Evolutionary conservation across 2,113 vertebrate genomes (phyloP).

Genomic region (Pterocles gutturalis): DNA sequence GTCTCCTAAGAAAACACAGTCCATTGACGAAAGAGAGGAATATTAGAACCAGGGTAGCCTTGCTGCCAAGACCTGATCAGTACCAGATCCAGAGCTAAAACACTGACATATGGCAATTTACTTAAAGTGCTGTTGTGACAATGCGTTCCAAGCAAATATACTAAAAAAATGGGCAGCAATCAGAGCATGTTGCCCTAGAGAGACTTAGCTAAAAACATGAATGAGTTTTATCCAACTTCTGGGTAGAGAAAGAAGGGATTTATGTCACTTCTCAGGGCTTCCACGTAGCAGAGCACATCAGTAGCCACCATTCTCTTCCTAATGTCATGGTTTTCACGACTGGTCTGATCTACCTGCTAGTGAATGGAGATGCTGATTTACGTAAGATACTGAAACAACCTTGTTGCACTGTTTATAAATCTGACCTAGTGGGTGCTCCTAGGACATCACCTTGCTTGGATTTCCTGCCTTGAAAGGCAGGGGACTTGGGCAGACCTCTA

Average conservation of each 20-base stretch:
- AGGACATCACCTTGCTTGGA: background rate
- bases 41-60: background rate
- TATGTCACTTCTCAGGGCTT: background rate
- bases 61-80: background rate
- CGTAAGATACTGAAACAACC: background rate
- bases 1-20: background rate
- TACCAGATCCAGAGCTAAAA: background rate
- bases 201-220: background rate
- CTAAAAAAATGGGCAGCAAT: background rate
- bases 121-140: background rate
- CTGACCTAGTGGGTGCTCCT: fast-evolving
- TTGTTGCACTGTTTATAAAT: background rate
- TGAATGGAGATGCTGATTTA: background rate
- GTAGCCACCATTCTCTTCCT: background rate
- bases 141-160: background rate
- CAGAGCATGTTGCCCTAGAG: background rate
- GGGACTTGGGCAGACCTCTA: background rate
- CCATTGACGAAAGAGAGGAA: background rate
- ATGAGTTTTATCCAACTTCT: background rate
- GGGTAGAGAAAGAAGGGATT: background rate
- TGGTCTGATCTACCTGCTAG: background rate
- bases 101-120: background rate
- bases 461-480: background rate
- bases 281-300: background rate
- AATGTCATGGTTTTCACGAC: background rate